These are phyloP conservation scores for Hippocampus barbouri DNA, from an alignment of 2,113 vertebrate species.

Conservation along the genomic window DNA sequence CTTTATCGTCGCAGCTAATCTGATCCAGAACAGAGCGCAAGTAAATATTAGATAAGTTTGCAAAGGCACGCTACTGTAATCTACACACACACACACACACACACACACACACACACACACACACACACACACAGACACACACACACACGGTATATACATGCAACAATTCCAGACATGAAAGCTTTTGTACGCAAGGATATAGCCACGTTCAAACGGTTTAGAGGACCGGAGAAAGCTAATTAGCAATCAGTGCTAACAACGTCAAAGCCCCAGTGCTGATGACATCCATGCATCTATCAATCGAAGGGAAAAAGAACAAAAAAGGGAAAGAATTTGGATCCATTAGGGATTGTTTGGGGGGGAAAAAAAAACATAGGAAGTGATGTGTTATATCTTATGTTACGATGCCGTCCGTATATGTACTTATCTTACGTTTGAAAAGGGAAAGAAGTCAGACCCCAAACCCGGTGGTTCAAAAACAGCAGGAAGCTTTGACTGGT, in stretches of 20 bases:
- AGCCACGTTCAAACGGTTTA: constrained; percentile 24
- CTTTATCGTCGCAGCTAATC: constrained; percentile 47
- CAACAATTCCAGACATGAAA: constrained; percentile 9
- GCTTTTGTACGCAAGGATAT: constrained; percentile 28
- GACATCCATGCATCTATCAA: constrained; percentile 5
- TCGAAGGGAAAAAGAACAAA: background rate
- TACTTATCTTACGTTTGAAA: too few species aligned
- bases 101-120: constrained; percentile 27
- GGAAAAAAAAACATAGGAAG: too few species aligned
- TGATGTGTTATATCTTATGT: too few species aligned
- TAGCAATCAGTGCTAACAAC: constrained; percentile 54
- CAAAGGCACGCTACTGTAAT: constrained; percentile 46
- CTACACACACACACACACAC: constrained; percentile 21
- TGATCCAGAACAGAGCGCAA: constrained; percentile 36
- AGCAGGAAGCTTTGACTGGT: too few species aligned
- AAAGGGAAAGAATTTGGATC: background rate
- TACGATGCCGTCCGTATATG: too few species aligned
- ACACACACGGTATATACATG: constrained; percentile 1
- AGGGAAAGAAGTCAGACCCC: too few species aligned
- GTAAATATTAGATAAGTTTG: constrained; percentile 35
- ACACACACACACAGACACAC: too few species aligned
- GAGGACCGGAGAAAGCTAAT: constrained; percentile 27
- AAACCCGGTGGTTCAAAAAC: too few species aligned
- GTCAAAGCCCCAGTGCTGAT: constrained; percentile 12
- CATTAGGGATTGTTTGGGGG: background rate